Conservation (phyloP, 2,113 vertebrate genomes). For the Halichoeres trimaculatus region DNA sequence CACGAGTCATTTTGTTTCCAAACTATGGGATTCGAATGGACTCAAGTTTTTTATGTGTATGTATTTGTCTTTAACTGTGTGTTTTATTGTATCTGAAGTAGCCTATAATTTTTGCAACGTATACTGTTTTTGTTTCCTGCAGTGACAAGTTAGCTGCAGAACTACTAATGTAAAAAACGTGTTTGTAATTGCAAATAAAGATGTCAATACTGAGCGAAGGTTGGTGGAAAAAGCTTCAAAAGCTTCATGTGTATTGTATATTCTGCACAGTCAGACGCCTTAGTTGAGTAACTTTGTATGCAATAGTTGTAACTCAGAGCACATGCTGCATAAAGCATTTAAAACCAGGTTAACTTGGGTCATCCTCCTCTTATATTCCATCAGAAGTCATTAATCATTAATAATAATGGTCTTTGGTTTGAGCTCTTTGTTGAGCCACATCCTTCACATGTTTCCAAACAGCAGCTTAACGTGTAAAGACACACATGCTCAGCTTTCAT, state of each 20-base stretch:
- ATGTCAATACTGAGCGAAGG: not conserved
- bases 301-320: slow-evolving; percentile 14
- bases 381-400: not conserved
- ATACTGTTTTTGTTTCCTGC: no score
- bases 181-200: not conserved
- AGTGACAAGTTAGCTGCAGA: no score
- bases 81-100: no score
- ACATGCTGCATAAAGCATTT: not conserved
- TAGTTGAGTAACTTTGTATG: not conserved
- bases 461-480: not conserved
- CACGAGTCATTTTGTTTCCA: no score
- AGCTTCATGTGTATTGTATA: not conserved
- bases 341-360: not conserved
- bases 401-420: not conserved
- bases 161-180: no score
- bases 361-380: no score
- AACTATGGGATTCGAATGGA: no score
- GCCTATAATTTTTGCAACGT: no score
- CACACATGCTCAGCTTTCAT: not conserved
- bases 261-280: not conserved
- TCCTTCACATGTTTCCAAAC: not conserved
- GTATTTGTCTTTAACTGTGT: no score
- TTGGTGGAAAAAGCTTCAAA: slow-evolving; percentile 6
- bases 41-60: no score
- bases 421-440: not conserved